Percentiles rank a stretch among this genome's conserved stretches.
phyloP scores from a whole-genome alignment of 2,113 vertebrate genomes.

The Formicarius rufipectus region DNA sequence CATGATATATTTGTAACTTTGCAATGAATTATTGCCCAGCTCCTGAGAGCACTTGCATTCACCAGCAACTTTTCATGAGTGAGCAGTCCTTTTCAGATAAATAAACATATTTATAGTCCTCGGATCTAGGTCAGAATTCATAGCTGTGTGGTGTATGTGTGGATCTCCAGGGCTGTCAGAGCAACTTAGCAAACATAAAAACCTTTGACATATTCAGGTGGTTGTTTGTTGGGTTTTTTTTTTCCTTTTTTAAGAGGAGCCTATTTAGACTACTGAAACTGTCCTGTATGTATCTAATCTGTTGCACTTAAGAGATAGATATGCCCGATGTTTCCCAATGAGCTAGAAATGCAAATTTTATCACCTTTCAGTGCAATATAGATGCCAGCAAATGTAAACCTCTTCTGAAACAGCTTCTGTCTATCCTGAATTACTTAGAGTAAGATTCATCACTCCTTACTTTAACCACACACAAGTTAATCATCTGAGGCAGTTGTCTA shows the following conservation, averaged over 20 bases:
- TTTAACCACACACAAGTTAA: neutral
- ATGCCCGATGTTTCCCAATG: neutral
- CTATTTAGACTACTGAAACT: neutral
- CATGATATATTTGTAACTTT: neutral
- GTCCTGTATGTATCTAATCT: neutral
- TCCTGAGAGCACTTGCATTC: neutral
- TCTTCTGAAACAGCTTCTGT: neutral
- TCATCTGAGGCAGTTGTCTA: neutral
- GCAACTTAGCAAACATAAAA: neutral
- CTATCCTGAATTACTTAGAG: neutral
- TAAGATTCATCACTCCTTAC: neutral
- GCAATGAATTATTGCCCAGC: neutral
- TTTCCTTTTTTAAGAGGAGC: neutral
- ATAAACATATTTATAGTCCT: neutral
- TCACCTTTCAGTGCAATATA: neutral
- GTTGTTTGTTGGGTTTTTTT: fast-evolving
- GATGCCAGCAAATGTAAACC: neutral
- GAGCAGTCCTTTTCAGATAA: neutral
- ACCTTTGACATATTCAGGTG: neutral
- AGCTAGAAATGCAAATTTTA: neutral
- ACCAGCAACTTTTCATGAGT: neutral
- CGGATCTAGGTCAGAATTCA: slow-evolving; percentile 11
- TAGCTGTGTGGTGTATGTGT: neutral
- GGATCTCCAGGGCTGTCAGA: neutral
- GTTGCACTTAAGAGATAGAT: neutral